Conservation (phyloP, 2,888 invertebrate species). For the Abrostola triplasia region DNA sequence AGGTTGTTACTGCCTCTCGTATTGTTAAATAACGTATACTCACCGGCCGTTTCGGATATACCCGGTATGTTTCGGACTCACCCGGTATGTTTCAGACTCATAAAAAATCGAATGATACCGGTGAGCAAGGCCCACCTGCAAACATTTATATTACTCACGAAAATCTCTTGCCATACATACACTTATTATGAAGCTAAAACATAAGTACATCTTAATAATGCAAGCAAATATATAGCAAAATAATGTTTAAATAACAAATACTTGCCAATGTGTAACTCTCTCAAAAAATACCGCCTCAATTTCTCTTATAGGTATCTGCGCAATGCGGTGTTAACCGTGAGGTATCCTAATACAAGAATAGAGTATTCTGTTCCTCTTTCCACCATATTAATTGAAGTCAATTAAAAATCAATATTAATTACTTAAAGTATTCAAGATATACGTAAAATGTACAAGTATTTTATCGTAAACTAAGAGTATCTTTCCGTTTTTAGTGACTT, state of each 20-base stretch:
- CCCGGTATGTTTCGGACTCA: no score
- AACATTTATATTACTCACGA: background rate
- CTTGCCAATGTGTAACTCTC: conserved; percentile 47
- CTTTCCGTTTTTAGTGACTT: background rate
- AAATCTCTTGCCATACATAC: conserved; percentile 18
- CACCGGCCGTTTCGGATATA: no score
- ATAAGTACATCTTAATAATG: conserved; percentile 1
- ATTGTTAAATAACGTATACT: no score
- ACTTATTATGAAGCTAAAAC: conserved; percentile 4
- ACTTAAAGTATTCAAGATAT: background rate
- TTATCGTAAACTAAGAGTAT: background rate
- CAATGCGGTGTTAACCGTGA: background rate
- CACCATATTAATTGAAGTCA: no score
- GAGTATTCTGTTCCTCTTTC: no score
- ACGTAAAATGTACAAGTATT: background rate
- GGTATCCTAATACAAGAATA: no score
- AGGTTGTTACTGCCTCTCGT: no score
- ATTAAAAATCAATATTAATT: no score
- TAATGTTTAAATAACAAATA: conserved; percentile 6
- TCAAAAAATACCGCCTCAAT: background rate
- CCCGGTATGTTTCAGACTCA: background rate
- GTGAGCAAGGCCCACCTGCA: background rate
- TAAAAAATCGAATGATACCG: background rate
- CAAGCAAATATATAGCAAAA: no score
- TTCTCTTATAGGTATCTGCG: conserved; percentile 9